Evolutionary conservation across 2,113 vertebrate genomes (phyloP).

Genomic region (Himantopus leucocephalus): DNA sequence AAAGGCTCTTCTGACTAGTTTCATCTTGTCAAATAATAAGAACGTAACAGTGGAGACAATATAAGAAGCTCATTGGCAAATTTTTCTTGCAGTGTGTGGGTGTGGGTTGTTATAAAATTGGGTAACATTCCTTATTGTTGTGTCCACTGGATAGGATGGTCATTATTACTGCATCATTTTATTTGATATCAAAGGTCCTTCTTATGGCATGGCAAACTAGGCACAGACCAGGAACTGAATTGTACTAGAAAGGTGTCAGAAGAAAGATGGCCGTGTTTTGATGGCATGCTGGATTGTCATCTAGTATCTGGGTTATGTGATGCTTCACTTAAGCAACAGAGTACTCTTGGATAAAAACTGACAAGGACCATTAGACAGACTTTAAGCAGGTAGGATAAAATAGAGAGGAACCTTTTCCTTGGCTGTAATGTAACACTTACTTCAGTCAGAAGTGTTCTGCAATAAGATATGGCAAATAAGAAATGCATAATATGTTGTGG

Average conservation of each 20-base stretch:
- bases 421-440: accelerated
- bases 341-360: not conserved
- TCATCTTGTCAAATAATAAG: not conserved
- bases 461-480: not conserved
- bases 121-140: not conserved
- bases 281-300: not conserved
- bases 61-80: not conserved
- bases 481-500: not conserved
- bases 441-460: not conserved
- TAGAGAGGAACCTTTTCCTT: not conserved
- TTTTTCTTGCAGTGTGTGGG: not conserved
- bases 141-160: not conserved
- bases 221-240: not conserved
- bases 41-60: not conserved
- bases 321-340: not conserved
- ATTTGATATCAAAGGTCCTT: not conserved
- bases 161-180: not conserved
- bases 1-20: not conserved
- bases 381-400: not conserved
- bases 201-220: not conserved
- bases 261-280: not conserved
- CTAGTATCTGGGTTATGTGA: not conserved
- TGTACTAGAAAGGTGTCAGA: not conserved
- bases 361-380: not conserved
- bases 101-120: not conserved